phyloP scores from a whole-genome alignment of 2,888 invertebrate species.

The Ethmia dodecea region DNA sequence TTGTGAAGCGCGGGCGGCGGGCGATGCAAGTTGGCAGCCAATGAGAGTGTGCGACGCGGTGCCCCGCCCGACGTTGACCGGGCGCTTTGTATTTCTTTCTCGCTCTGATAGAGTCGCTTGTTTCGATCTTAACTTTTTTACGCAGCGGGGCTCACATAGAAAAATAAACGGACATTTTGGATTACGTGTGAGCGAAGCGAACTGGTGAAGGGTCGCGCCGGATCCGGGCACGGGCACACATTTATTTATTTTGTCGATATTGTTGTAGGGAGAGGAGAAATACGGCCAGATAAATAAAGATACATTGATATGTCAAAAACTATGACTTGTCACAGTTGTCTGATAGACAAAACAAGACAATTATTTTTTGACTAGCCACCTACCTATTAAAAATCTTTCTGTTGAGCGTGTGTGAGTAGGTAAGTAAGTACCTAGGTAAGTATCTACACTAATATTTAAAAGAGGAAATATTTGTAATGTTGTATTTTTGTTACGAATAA shows the following conservation, averaged over 20 bases:
- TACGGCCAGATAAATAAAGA: conserved; percentile 66
- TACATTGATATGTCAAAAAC: conserved; percentile 58
- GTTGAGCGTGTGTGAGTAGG: no score
- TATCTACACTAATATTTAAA: no score
- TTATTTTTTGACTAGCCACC: no score
- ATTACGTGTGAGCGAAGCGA: conserved; percentile 39
- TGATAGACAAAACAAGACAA: no score
- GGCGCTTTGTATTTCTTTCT: conserved; percentile 42
- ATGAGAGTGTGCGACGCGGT: conserved; percentile 43
- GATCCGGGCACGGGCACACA: conserved; percentile 55
- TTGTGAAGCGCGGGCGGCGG: conserved; percentile 52
- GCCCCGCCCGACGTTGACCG: conserved; percentile 52
- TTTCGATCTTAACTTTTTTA: conserved; percentile 63
- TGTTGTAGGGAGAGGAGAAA: conserved; percentile 65
- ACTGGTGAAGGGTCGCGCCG: conserved; percentile 58
- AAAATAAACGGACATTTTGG: conserved; percentile 76
- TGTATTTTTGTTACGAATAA: no score
- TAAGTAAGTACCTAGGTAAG: no score
- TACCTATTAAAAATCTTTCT: no score
- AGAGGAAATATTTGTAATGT: no score
- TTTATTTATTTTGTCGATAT: conserved; percentile 65
- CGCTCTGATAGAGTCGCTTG: conserved; percentile 44
- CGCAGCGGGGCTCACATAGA: conserved; percentile 51
- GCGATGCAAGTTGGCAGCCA: conserved; percentile 46
- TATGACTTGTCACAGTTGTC: conserved; percentile 28